Base-by-base conservation (phyloP, 2,888 invertebrate genomes). In the Sericinus montela region DNA sequence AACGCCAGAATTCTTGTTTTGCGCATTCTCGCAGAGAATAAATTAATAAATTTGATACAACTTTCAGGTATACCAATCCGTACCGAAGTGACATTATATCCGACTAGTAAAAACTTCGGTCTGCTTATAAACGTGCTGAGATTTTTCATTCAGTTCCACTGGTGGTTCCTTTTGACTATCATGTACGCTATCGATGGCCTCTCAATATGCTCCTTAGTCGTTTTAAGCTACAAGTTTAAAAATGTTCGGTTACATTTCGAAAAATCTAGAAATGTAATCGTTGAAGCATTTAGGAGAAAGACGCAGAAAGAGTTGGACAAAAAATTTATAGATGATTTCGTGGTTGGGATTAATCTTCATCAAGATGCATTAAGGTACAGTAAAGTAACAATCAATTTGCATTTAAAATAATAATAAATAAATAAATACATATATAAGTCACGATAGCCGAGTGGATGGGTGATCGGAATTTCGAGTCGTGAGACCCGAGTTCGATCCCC, bases 291-390 rank as follows among this genome's bases (percentile, higher is more conserved):
- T 11, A 11, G 15, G 9, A 7, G 1, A 5, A 46, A 40, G 9
- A 25, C 28, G n/a, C 16, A 13, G 10, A 7, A 28, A 19, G 1
- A 5, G 10, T 13, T 55, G 46, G 8, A 59, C 7, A 52, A 69
- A 0, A 67, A 69, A 10, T 75, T 66, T 53, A 62, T 55, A 37
- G 56, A 63, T 6, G 65, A 64, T 43, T 74, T 82, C 41, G 56
- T 75, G 6, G 50, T 56, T 11, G 82, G 78, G 0, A 71, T 81
- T 1, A 64, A 65, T 38, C 56, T 80, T 38, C 80, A 81, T 51
- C 67, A 71, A 14, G 65, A 81, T 46, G 69, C 73, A 19, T 60
- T 81, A 29, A 74, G 77, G 82, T 80, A 60, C 49, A 19, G 19
- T 19, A 19, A 19, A 19, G 19, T 19, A 19, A 5, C 5, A 19